Evolutionary conservation across 2,797 vertebrate species (phyloP).

Genomic region (Myotis pilosus): DNA sequence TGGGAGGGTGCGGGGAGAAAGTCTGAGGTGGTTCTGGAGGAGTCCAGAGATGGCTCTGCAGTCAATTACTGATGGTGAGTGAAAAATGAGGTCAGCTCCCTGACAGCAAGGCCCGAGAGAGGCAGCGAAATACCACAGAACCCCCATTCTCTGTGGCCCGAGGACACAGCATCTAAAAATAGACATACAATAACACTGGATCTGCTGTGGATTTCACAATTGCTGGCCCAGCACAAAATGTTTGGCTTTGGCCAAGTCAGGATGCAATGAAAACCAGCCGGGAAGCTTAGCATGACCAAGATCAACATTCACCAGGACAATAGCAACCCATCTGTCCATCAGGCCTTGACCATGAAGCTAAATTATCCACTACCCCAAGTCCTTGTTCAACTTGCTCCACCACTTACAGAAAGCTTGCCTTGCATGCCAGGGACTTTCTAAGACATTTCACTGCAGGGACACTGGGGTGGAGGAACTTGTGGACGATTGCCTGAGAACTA

Average conservation of each 20-base stretch:
- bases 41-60: not conserved
- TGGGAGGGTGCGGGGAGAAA: not conserved
- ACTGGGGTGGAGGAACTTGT: not conserved
- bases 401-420: constrained; percentile 50
- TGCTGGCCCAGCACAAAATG: constrained; percentile 64
- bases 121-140: constrained; percentile 54
- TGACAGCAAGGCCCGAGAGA: constrained; percentile 46
- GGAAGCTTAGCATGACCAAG: constrained; percentile 54
- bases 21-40: constrained; percentile 14
- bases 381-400: constrained; percentile 36
- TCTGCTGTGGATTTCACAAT: constrained; percentile 52
- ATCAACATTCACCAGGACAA: constrained; percentile 24
- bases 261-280: constrained; percentile 61
- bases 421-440: constrained; percentile 48
- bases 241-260: constrained; percentile 57
- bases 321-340: not conserved
- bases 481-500: constrained; percentile 54
- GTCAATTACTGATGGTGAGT: constrained; percentile 42
- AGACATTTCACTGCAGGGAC: constrained; percentile 63
- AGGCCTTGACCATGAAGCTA: not conserved
- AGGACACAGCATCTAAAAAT: constrained; percentile 67
- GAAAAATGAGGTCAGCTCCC: constrained; percentile 60
- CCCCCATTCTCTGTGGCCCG: constrained; percentile 39
- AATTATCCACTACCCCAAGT: constrained; percentile 16
- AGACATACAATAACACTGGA: constrained; percentile 53